Conservation (phyloP, 2,113 vertebrate genomes). For the Oriolus oriolus region DNA sequence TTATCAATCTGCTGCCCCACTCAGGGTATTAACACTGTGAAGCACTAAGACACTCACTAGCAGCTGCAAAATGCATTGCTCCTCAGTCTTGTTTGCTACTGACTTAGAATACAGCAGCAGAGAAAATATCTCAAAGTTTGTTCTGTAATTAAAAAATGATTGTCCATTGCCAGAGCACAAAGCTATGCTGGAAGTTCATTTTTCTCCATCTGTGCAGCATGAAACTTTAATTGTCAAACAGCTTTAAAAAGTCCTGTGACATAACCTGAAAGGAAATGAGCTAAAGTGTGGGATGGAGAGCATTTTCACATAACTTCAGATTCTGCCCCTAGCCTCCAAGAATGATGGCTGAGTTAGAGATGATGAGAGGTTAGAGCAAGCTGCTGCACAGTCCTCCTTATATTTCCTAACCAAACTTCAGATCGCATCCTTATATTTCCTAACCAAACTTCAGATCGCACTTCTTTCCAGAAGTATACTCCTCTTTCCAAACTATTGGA, state of each 20-base stretch:
- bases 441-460: neutral
- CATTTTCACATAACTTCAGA: neutral
- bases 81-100: neutral
- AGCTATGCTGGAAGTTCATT: neutral
- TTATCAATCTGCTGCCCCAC: neutral
- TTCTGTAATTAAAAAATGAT: neutral
- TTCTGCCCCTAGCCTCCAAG: neutral
- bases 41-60: neutral
- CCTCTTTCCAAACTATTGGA: neutral
- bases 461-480: neutral
- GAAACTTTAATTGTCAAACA: constrained; percentile 20
- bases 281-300: neutral
- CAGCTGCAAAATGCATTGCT: neutral
- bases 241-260: neutral
- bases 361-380: neutral
- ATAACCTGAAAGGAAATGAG: constrained; percentile 18
- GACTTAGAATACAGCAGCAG: neutral
- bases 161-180: neutral
- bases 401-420: neutral
- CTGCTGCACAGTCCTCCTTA: neutral
- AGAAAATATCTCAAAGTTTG: neutral
- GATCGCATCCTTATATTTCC: too few relatives aligned
- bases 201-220: constrained; percentile 14
- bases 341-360: neutral
- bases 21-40: neutral